Base-by-base conservation (phyloP, 1,140 invertebrate genomes). In the Hyles euphorbiae region DNA sequence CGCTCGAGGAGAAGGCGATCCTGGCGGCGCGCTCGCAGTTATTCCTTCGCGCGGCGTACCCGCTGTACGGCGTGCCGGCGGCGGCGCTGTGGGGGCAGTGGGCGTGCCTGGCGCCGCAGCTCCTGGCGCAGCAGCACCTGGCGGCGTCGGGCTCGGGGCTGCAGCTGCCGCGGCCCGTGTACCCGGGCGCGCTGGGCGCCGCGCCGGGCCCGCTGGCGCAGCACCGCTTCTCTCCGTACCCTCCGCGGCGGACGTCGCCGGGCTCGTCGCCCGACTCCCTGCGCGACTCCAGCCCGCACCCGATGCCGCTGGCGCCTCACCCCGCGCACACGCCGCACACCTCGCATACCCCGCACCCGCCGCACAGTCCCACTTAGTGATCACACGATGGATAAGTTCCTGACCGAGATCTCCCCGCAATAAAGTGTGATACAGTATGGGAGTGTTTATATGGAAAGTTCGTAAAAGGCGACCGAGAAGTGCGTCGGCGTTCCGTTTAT, bases 1-100 rank as follows among this genome's bases (percentile, higher is more conserved):
- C 93, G 6, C 74, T 95, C 22, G 94, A 95, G 74, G 94, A 95
- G 78, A 95, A 95, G 76, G 93, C 94, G 0, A 89, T 94, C 3
- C 89, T 94, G 72, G 93, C 93, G 0, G 93, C 93, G 3, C 86
- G 93, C 11, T 94, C 93, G 3, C 93, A 93, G 69, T 87, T 94
- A 67, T 90, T 93, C 63, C 79, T 94, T 40, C 81, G 93, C 3
- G 93, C 93, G 0, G 93, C 93, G 2, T 93, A 93, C 3, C 92
- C 93, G 1, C 60, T 92, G 34, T 91, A 91, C 60, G 91, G 91
- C 0, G 90, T 91, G 2, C 87, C 90, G 8, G 89, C 87, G 7
- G 85, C 88, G 9, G 90, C 91, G 36, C 74, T 91, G 2, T 92
- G 91, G 91, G 91, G 91, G 22, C 91, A 92, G 66, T 92, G 91